Conservation (phyloP, 2,797 vertebrate genomes). For the Anguilla anguilla region DNA sequence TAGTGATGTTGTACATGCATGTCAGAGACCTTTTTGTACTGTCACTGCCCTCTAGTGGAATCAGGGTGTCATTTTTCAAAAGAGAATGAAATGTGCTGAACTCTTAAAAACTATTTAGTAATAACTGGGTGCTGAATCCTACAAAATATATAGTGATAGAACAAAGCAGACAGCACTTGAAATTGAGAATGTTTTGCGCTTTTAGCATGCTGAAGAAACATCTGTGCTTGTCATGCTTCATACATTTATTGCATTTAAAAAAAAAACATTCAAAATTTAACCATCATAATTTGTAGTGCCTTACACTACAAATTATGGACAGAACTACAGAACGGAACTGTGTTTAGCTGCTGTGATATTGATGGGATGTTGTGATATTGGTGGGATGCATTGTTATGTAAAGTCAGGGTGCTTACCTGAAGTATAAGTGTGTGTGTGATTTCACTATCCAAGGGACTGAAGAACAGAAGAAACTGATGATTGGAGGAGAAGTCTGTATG, state of each 20-base stretch:
- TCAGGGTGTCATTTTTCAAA: neutral
- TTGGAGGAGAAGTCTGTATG: slow-evolving; percentile 82
- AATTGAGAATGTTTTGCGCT: neutral
- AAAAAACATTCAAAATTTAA: neutral
- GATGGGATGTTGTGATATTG: neutral
- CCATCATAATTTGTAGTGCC: neutral
- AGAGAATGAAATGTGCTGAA: too few species aligned
- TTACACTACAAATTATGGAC: neutral
- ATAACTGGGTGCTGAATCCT: too few species aligned
- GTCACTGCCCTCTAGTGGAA: slow-evolving; percentile 10
- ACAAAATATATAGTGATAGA: too few species aligned
- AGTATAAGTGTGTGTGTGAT: neutral
- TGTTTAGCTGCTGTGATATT: neutral
- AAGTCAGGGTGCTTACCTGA: neutral
- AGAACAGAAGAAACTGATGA: slow-evolving; percentile 81
- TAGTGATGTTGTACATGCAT: neutral
- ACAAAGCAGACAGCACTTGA: neutral
- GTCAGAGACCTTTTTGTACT: neutral
- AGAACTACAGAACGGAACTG: neutral
- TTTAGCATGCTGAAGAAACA: too few species aligned
- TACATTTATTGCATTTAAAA: too few species aligned
- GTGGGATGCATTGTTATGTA: neutral
- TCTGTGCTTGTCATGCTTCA: too few species aligned
- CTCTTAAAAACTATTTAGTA: too few species aligned
- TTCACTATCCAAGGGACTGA: slow-evolving; percentile 67